Percentiles rank a stretch among this genome's conserved stretches.
Evolutionary conservation across 1,140 invertebrate genomes (phyloP).

Genomic region (Drosophila equinoxialis): DNA sequence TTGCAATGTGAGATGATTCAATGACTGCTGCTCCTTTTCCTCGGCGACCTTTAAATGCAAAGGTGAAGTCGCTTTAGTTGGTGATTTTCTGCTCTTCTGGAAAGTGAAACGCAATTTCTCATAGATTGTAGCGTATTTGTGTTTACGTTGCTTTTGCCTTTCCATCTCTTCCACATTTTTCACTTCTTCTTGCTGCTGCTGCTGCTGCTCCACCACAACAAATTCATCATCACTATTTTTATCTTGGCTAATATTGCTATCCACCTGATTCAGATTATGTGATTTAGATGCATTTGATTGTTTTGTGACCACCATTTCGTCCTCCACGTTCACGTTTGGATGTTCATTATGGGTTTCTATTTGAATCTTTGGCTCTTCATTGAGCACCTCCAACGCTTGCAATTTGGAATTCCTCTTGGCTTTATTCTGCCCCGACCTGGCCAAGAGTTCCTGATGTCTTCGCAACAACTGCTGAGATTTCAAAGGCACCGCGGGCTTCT

Average conservation of each 20-base stretch:
- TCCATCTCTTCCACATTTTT: slow-evolving; percentile 33
- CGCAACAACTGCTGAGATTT: slow-evolving; percentile 74
- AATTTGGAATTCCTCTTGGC: slow-evolving; percentile 27
- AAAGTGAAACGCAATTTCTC: slow-evolving; percentile 75
- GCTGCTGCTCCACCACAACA: background rate
- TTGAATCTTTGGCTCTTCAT: slow-evolving; percentile 56
- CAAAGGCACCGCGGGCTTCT: slow-evolving; percentile 81
- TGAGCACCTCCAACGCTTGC: slow-evolving; percentile 29
- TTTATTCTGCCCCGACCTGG: slow-evolving; percentile 6
- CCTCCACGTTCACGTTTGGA: background rate
- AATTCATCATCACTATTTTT: background rate
- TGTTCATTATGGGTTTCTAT: slow-evolving; percentile 23
- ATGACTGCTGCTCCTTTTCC: background rate
- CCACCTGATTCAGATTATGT: slow-evolving; percentile 26
- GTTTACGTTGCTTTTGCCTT: slow-evolving; percentile 66
- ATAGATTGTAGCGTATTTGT: slow-evolving; percentile 76
- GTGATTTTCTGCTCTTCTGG: slow-evolving; percentile 46
- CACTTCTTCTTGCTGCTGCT: background rate
- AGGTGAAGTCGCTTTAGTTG: slow-evolving; percentile 28
- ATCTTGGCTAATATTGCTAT: background rate
- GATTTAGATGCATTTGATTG: background rate
- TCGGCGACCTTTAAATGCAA: background rate
- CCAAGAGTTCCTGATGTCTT: slow-evolving; percentile 65
- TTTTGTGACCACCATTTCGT: slow-evolving; percentile 33
- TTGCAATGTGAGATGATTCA: background rate